phyloP scores from a whole-genome alignment of 92 coral and sea anemone genomes.

The Zoanthus solanderi region DNA sequence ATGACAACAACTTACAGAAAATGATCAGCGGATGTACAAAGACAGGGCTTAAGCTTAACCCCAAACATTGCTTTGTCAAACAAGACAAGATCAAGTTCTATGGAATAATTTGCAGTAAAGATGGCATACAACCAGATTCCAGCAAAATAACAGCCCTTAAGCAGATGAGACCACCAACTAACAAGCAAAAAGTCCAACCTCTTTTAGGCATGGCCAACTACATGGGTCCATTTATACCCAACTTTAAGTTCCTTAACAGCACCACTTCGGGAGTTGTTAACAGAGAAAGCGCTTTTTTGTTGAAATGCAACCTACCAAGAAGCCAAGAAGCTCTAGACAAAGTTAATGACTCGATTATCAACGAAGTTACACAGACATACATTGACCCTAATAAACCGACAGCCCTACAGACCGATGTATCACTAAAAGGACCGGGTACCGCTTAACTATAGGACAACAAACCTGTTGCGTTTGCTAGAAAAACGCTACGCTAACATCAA shows the following conservation, averaged over 20 bases:
- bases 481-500: conserved; percentile 63
- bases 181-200: conserved; percentile 41
- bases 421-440: conserved; percentile 61
- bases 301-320: conserved; percentile 64
- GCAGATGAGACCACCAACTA: conserved; percentile 14
- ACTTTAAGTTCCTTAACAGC: conserved; percentile 15
- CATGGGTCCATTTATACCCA: conserved; percentile 72
- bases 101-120: no score
- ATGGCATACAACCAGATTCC: no score
- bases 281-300: conserved; percentile 24
- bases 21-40: no score
- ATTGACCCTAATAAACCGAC: conserved; percentile 37
- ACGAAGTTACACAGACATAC: conserved; percentile 65
- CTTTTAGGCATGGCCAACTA: conserved; percentile 63
- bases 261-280: conserved; percentile 36
- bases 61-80: no score
- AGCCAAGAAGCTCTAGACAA: conserved; percentile 41
- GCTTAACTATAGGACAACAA: conserved; percentile 51
- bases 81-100: no score
- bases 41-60: no score
- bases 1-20: no score
- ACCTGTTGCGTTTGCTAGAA: conserved; percentile 14
- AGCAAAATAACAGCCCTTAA: no score
- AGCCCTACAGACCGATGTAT: conserved; percentile 40
- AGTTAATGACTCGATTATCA: conserved; percentile 61